phyloP scores from a whole-genome alignment of 2,888 invertebrate genomes.

The Zonitis immaculata region DNA sequence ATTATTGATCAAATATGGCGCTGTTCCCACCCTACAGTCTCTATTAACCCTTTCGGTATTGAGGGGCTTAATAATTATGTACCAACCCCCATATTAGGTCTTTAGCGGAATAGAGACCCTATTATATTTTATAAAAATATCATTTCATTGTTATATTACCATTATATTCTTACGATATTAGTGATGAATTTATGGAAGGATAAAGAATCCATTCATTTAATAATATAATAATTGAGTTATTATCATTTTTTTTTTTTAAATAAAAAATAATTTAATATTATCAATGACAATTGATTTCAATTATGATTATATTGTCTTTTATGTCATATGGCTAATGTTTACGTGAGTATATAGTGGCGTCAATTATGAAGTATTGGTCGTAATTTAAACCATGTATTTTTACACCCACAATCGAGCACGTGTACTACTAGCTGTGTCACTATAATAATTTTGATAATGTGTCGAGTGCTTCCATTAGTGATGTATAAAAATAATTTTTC shows the following conservation, averaged over 20 bases:
- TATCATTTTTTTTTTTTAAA: too few relatives aligned
- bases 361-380: conserved; percentile 29
- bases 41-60: conserved; percentile 49
- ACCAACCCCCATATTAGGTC: conserved; percentile 48
- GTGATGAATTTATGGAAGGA: too few relatives aligned
- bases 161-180: too few relatives aligned
- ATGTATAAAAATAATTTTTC: conserved; percentile 39
- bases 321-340: conserved; percentile 31
- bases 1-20: conserved; percentile 52
- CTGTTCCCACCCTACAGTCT: conserved; percentile 47
- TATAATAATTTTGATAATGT: conserved; percentile 44
- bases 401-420: conserved; percentile 41
- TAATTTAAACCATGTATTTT: conserved; percentile 38
- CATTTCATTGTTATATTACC: conserved; percentile 35
- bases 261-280: too few relatives aligned
- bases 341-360: conserved; percentile 35
- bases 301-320: conserved; percentile 19
- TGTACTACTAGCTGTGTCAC: conserved; percentile 43
- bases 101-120: conserved; percentile 44
- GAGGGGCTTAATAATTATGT: conserved; percentile 49
- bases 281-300: too few relatives aligned
- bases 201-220: neutral
- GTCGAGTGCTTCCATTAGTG: conserved; percentile 47
- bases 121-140: conserved; percentile 44
- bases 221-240: too few relatives aligned